A percentile compares a stretch with the other conserved stretches of the same genome.
phyloP scores from a whole-genome alignment of 2,797 vertebrate genomes.

The Enteromius trimaculatus region DNA sequence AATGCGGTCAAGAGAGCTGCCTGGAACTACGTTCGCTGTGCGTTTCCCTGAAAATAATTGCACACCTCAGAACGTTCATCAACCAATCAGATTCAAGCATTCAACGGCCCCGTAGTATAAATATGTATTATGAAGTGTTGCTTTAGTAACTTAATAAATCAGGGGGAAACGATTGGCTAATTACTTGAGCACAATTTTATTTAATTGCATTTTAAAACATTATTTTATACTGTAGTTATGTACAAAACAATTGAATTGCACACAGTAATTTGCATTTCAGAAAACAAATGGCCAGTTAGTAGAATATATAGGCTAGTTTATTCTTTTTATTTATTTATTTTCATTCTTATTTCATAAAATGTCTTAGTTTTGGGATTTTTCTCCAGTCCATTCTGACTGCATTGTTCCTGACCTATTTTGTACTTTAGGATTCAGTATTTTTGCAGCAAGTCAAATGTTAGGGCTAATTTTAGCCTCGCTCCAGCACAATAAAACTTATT shows the following conservation, averaged over 20 bases:
- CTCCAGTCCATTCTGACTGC: constrained; percentile 11
- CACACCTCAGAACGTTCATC: too few relatives aligned
- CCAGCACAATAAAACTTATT: constrained; percentile 25
- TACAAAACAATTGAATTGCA: not conserved
- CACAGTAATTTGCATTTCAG: not conserved
- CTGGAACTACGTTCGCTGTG: too few relatives aligned
- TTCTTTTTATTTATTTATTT: not conserved
- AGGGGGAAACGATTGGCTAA: not conserved
- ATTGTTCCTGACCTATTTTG: constrained; percentile 42
- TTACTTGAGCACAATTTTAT: not conserved
- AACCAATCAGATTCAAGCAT: too few relatives aligned
- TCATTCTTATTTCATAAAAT: not conserved
- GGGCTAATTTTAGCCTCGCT: constrained; percentile 41
- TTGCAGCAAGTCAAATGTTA: constrained; percentile 21
- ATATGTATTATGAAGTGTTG: not conserved
- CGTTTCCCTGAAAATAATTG: too few relatives aligned
- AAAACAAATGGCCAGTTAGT: not conserved
- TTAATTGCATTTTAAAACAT: not conserved
- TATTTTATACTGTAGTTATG: not conserved
- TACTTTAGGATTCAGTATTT: constrained; percentile 38
- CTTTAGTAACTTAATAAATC: not conserved
- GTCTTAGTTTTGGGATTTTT: not conserved
- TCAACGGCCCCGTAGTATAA: too few relatives aligned
- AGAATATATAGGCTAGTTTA: not conserved
- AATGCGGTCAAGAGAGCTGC: too few relatives aligned